Percentiles rank a stretch among this genome's conserved stretches.
Evolutionary conservation across 2,113 vertebrate genomes (phyloP).

Genomic region (Vicugna pacos): DNA sequence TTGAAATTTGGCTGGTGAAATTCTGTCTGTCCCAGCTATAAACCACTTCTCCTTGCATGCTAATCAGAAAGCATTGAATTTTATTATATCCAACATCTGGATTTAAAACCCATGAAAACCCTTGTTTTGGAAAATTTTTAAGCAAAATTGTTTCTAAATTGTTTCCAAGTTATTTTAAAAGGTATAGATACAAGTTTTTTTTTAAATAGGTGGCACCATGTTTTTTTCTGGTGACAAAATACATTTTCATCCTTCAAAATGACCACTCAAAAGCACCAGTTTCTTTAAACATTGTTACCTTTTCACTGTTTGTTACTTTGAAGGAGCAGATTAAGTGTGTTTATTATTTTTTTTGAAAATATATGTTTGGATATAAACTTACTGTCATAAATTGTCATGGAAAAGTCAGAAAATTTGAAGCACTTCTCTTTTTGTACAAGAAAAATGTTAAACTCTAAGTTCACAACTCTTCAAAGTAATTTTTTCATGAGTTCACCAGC

Average conservation of each 20-base stretch:
- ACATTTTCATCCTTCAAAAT: background rate
- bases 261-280: background rate
- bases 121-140: background rate
- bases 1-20: background rate
- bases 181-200: background rate
- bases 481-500: background rate
- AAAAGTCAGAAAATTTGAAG: background rate
- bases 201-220: background rate
- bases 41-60: background rate
- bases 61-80: background rate
- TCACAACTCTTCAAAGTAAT: background rate
- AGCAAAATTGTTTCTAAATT: background rate
- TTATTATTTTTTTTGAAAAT: background rate
- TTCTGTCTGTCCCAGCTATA: background rate
- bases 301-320: background rate
- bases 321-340: background rate
- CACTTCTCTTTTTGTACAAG: conserved; percentile 3
- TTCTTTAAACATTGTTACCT: background rate
- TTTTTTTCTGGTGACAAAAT: background rate
- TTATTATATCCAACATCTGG: background rate
- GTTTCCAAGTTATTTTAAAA: conserved; percentile 36
- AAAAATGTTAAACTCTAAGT: background rate
- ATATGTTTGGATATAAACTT: background rate
- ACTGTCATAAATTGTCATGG: background rate
- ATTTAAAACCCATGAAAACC: background rate